Base-by-base conservation (phyloP, 2,113 vertebrate species). In the Acrocephalus arundinaceus region DNA sequence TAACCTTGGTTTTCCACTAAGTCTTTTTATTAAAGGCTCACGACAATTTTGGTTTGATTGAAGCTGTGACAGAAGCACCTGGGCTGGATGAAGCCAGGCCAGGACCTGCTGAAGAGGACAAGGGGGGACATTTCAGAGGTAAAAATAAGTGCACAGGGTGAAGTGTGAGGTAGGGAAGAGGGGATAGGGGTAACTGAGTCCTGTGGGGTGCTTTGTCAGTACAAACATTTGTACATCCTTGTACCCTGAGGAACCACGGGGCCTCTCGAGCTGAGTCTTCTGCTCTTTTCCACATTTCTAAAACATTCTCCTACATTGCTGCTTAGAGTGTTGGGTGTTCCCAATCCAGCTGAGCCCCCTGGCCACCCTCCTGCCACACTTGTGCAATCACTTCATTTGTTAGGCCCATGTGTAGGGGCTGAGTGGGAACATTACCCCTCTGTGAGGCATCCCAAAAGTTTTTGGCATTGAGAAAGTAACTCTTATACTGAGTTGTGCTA, bases 81-180 rank as follows among this genome's bases (percentile, higher is more conserved):
- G 52, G 0, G 55, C 61, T 81, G 65, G 59, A 35, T 0, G 1
- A 78, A 71, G 35, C 11, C 78, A 0, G 0, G 48, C 17, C 35
- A 37, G 63, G 31, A n/a, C 46, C 52, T 43, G 49, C 33, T 30
- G 61, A 33, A 6, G 33, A 65, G 20, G 20, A 15, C 28, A 63
- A 46, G 5, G 6, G 10, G 8, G 16, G 13, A 41, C 4, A 5
- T 55, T 21, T 67, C 43, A 39, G 57, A 82, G 30, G 48, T 35
- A 67, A 58, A 77, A 89, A 43, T 35, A 46, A 63, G 35, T 35
- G n/a, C 15, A 25, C 1, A 6, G 33, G 12, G 7, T 79, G 57
- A 43, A 61, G 15, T 41, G 24, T 20, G 68, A 73, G 7, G 51
- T 12, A 55, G 31, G 28, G 51, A 49, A 27, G 55, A 43, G 23